A percentile compares a stretch with the other conserved stretches of the same genome.
These are phyloP conservation scores for Hystrix brachyura DNA, from an alignment of 2,113 vertebrate species.

Conservation along the genomic window DNA sequence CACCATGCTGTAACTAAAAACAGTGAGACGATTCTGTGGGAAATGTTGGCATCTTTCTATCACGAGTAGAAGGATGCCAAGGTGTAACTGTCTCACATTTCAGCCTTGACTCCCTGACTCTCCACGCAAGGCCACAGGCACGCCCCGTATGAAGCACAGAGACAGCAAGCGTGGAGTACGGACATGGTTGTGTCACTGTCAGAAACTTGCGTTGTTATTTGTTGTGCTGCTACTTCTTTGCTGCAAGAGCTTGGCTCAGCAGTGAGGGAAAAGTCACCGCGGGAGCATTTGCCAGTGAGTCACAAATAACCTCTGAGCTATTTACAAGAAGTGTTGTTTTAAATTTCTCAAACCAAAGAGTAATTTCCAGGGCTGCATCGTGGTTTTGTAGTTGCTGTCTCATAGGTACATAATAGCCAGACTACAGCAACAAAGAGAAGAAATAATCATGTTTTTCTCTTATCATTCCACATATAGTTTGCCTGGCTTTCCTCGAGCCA, in stretches of 20 bases:
- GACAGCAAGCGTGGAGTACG: not conserved
- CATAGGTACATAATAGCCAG: not conserved
- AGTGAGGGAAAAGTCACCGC: not conserved
- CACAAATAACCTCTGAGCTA: not conserved
- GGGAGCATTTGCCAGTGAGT: not conserved
- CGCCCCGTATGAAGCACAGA: not conserved
- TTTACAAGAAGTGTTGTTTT: not conserved
- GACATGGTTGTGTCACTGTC: fast-evolving
- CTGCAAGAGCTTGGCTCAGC: not conserved
- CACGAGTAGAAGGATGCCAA: not conserved
- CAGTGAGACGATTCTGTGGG: not conserved
- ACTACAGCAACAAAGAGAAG: not conserved
- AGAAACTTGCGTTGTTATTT: too few species aligned
- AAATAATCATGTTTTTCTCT: not conserved
- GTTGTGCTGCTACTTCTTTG: not conserved
- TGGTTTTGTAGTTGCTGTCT: not conserved
- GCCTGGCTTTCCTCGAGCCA: not conserved
- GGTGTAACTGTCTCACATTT: not conserved
- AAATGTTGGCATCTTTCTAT: not conserved
- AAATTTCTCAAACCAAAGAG: not conserved
- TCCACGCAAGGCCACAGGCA: not conserved
- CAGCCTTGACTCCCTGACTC: not conserved
- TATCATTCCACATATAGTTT: not conserved
- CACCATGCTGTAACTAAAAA: not conserved
- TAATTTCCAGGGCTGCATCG: not conserved